Base-by-base conservation (phyloP, 2,888 invertebrate genomes). In the Notocelia uddmanniana region DNA sequence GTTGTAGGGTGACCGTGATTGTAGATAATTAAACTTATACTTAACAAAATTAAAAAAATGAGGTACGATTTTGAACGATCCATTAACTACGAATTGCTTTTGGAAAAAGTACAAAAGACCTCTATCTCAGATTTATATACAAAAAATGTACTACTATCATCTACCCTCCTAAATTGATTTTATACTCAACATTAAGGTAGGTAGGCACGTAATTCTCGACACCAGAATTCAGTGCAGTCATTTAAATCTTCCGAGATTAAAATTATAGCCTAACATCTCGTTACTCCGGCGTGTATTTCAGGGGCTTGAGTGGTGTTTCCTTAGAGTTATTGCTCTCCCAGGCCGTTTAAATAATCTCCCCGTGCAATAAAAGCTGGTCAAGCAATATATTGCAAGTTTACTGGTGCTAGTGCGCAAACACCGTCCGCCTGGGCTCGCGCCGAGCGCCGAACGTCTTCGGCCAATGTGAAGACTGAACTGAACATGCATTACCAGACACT, bases 321-420 rank as follows among this genome's bases (percentile, higher is more conserved):
- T 79, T 70, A 55, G 80, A 88, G 83, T 88, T 86, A 88, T 88
- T 81, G 81, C 84, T 79, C 78, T 77, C 80, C 78, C 78, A 72
- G 79, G 84, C 85, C 85, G 87, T 88, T 88, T 88, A 89, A 86
- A 88, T 89, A 89, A 89, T 88, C 87, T 87, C 81, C 77, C 84
- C 78, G 75, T 80, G 88, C 85, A 88, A 88, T 89, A 88, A 88
- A 88, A 84, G 80, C 82, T 77, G 80, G 74, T 73, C 73, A 75
- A 76, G 82, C 86, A 79, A 88, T 89, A 87, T 86, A 88, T 87
- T 83, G 85, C 86, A 79, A 83, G 86, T 84, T 84, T 81, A 81
- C 76, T 68, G 72, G 76, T 77, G 79, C 84, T 83, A 83, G 81
- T 83, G 81, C 76, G 83, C 83, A 87, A 88, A 86, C 84, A 85